Conservation (phyloP, 2,797 vertebrate species). For the Bradypodion ventrale region DNA sequence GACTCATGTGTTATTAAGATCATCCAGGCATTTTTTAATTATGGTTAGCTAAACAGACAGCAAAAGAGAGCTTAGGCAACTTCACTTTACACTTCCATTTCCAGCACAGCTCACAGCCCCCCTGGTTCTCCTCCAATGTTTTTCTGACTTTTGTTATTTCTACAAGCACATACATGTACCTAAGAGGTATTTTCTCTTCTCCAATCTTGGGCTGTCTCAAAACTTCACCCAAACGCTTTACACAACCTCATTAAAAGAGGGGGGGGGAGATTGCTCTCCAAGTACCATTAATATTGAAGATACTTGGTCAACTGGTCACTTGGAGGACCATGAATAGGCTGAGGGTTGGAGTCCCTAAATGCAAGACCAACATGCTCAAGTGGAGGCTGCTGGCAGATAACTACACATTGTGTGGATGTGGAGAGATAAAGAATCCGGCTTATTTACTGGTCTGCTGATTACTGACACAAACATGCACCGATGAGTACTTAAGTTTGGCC, state of each 20-base stretch:
- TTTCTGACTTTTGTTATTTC: slow-evolving; percentile 54
- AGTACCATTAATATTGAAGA: slow-evolving; percentile 48
- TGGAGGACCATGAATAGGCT: no score
- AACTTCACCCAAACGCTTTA: neutral
- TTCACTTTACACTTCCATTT: slow-evolving; percentile 80
- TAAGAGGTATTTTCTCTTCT: neutral
- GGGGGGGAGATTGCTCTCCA: slow-evolving; percentile 54
- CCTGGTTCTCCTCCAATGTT: neutral
- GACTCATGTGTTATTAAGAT: slow-evolving; percentile 86
- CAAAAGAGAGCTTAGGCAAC: slow-evolving; percentile 78
- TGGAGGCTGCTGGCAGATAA: no score
- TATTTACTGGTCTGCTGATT: no score
- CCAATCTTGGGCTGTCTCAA: neutral
- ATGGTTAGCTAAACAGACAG: slow-evolving; percentile 81
- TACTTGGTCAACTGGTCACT: no score
- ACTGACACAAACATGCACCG: no score
- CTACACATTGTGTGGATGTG: no score
- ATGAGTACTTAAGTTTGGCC: no score
- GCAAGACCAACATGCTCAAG: no score
- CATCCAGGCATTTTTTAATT: slow-evolving; percentile 87
- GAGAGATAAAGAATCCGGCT: no score
- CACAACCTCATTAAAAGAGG: slow-evolving; percentile 42
- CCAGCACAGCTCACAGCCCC: slow-evolving; percentile 68
- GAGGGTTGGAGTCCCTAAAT: no score
- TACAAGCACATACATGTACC: slow-evolving; percentile 52